Conservation (phyloP, 2,888 invertebrate species). For the Polydrusus pterygomalis region DNA sequence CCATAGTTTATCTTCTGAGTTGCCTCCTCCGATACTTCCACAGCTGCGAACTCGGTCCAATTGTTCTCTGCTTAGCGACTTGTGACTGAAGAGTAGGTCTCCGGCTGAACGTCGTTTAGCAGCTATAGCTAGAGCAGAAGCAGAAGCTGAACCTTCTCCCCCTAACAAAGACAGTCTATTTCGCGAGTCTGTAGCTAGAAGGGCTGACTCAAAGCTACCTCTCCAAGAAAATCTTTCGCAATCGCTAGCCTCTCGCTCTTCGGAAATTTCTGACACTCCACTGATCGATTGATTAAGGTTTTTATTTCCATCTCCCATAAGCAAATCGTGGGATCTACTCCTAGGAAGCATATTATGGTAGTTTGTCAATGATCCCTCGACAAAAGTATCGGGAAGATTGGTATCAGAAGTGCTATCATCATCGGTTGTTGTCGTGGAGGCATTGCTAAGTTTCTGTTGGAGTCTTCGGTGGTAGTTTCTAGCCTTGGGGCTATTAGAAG, state of each 20-base stretch:
- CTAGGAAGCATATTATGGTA: slow-evolving; percentile 78
- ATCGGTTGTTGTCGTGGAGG: slow-evolving; percentile 79
- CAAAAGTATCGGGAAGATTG: slow-evolving; percentile 68
- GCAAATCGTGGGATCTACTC: slow-evolving; percentile 88
- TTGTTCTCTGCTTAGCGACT: slow-evolving; percentile 85
- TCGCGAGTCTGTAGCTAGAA: slow-evolving; percentile 90
- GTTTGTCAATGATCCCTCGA: slow-evolving; percentile 72
- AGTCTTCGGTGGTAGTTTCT: slow-evolving; percentile 76
- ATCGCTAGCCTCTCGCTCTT: slow-evolving; percentile 87
- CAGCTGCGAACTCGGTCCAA: slow-evolving; percentile 85
- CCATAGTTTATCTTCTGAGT: slow-evolving; percentile 73
- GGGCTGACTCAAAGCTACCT: slow-evolving; percentile 93
- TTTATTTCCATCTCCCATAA: slow-evolving; percentile 77
- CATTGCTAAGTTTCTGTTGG: slow-evolving; percentile 76
- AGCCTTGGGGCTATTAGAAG: slow-evolving; percentile 77
- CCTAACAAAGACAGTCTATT: slow-evolving; percentile 82
- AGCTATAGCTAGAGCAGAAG: slow-evolving; percentile 80
- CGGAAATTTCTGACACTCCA: slow-evolving; percentile 75
- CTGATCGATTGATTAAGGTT: slow-evolving; percentile 73
- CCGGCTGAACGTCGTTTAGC: slow-evolving; percentile 89
- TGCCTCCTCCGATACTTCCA: slow-evolving; percentile 87
- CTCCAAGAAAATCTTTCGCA: slow-evolving; percentile 94
- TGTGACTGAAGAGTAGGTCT: slow-evolving; percentile 86
- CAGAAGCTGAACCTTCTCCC: slow-evolving; percentile 78
- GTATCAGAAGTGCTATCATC: slow-evolving; percentile 83